These are phyloP conservation scores for Daubentonia madagascariensis DNA, from an alignment of 2,113 vertebrate genomes.

Conservation along the genomic window DNA sequence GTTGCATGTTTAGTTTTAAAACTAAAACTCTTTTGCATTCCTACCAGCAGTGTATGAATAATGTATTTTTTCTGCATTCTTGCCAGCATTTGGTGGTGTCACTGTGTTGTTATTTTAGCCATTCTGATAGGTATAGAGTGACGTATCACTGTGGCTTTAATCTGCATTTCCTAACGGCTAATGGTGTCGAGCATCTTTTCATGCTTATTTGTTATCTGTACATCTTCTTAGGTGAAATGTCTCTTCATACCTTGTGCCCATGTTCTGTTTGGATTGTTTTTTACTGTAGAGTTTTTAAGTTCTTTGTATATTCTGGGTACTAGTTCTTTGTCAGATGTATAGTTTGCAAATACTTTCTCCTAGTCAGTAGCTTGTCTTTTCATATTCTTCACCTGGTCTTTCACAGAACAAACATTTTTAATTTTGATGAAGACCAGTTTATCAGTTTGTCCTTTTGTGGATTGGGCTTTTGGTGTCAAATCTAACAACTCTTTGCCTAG, in stretches of 20 bases:
- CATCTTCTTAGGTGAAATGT: fast-evolving
- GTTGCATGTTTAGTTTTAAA: background rate
- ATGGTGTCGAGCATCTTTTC: fast-evolving
- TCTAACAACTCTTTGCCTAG: background rate
- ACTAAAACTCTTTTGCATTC: fast-evolving
- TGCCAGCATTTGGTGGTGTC: fast-evolving
- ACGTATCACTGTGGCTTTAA: fast-evolving
- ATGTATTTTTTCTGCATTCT: fast-evolving
- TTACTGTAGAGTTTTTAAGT: background rate
- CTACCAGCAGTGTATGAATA: fast-evolving
- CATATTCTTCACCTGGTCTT: background rate
- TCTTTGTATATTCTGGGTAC: fast-evolving
- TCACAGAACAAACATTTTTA: background rate
- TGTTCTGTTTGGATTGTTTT: background rate
- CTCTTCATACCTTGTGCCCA: fast-evolving
- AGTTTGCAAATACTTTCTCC: background rate
- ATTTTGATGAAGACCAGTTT: background rate
- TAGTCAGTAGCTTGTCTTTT: background rate
- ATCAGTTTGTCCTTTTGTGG: background rate
- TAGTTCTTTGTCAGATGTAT: background rate
- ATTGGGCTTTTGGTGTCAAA: background rate
- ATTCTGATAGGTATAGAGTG: fast-evolving
- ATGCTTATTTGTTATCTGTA: fast-evolving
- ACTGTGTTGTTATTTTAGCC: background rate
- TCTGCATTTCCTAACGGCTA: fast-evolving